A percentile compares a stretch with the other conserved stretches of the same genome.
These are phyloP conservation scores for Drosophila mojavensis DNA, from an alignment of 1,140 invertebrate genomes.

Conservation along the genomic window DNA sequence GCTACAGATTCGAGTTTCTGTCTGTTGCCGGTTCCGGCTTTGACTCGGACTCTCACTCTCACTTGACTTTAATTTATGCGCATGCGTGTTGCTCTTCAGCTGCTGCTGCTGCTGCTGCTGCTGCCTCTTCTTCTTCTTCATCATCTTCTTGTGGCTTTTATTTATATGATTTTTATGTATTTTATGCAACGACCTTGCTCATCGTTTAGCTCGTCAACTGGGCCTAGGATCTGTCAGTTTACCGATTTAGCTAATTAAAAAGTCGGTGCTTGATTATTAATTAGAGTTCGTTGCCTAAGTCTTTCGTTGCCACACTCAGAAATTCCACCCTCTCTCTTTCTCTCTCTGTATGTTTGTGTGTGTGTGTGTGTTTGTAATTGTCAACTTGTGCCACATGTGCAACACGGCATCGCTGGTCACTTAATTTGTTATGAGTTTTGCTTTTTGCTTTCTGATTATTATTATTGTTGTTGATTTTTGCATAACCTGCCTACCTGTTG, in stretches of 20 bases:
- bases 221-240: neutral
- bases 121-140: too few species aligned
- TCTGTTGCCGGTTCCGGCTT: conserved; percentile 61
- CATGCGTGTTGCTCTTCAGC: neutral
- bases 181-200: conserved; percentile 80
- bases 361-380: neutral
- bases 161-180: conserved; percentile 79
- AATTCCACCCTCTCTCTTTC: conserved; percentile 3
- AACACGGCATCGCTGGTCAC: conserved; percentile 40
- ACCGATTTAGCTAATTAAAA: conserved; percentile 55
- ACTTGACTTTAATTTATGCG: conserved; percentile 60
- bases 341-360: too few species aligned
- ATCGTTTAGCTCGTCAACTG: conserved; percentile 58
- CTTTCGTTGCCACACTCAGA: conserved; percentile 55
- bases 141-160: conserved; percentile 38
- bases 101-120: conserved; percentile 8
- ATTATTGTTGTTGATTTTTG: conserved; percentile 48
- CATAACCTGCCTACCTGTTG: conserved; percentile 44
- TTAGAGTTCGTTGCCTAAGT: conserved; percentile 73
- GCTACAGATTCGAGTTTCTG: neutral
- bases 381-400: conserved; percentile 37
- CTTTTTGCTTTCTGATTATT: conserved; percentile 7
- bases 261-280: conserved; percentile 10
- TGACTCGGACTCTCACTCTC: conserved; percentile 36
- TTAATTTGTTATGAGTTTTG: conserved; percentile 48